Evolutionary conservation across 2,888 invertebrate species (phyloP).

Genomic region (Branchipolynoe longqiensis): DNA sequence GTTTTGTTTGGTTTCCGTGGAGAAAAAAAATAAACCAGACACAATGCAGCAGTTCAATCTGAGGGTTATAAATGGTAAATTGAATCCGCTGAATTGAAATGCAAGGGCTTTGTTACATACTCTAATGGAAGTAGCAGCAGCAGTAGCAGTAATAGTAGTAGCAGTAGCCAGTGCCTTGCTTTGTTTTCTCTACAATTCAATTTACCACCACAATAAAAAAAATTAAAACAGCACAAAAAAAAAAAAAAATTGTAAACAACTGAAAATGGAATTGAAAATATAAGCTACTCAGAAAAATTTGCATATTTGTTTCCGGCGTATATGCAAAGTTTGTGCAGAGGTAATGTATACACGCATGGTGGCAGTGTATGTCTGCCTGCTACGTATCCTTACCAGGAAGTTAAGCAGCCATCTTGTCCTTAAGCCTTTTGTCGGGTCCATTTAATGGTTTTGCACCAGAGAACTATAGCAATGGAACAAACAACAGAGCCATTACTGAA

Average conservation of each 20-base stretch:
- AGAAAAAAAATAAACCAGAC: background rate
- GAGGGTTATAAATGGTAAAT: slow-evolving; percentile 9
- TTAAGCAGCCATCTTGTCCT: slow-evolving; percentile 1
- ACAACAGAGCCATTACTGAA: slow-evolving; percentile 12
- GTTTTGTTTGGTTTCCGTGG: background rate
- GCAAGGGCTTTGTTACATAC: no score
- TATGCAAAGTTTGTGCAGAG: slow-evolving; percentile 54
- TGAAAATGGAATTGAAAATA: no score
- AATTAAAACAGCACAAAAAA: no score
- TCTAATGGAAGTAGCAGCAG: no score
- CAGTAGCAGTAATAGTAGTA: no score
- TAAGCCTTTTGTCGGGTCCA: background rate
- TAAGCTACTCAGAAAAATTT: slow-evolving; percentile 55
- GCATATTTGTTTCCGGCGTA: slow-evolving; percentile 18
- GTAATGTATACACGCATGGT: slow-evolving; percentile 33
- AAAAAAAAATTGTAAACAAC: no score
- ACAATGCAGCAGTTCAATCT: background rate
- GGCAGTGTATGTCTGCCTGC: background rate
- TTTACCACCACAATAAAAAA: slow-evolving; percentile 52
- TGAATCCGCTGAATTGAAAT: background rate
- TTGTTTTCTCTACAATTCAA: slow-evolving; percentile 52
- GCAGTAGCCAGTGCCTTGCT: slow-evolving; percentile 32
- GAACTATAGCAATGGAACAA: slow-evolving; percentile 44
- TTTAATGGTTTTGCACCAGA: background rate
- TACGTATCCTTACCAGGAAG: slow-evolving; percentile 29